Evolutionary conservation across 2,797 vertebrate genomes (phyloP).

Genomic region (Spondyliosoma cantharus): DNA sequence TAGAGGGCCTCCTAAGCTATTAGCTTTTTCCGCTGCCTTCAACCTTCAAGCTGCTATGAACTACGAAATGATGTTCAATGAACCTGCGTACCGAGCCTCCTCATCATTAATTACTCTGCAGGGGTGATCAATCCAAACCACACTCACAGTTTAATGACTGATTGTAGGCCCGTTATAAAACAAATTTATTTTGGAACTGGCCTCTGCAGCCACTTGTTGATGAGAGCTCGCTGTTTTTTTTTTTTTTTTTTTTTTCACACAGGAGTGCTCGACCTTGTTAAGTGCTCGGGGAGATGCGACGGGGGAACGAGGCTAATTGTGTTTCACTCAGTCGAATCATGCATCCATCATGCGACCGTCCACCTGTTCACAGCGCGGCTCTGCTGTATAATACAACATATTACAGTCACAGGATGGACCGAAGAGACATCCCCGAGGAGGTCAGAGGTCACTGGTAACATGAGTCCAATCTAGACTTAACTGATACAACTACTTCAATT

Average conservation of each 20-base stretch:
- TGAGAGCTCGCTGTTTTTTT: constrained; percentile 51
- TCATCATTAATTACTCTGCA: constrained; percentile 46
- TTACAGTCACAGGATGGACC: too few species aligned
- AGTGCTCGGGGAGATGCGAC: constrained; percentile 7
- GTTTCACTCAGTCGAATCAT: constrained; percentile 43
- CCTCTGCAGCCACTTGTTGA: constrained; percentile 49
- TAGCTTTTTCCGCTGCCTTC: constrained; percentile 13
- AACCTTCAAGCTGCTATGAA: constrained; percentile 44
- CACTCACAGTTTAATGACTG: constrained; percentile 53
- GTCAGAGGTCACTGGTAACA: neutral
- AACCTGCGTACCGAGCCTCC: constrained; percentile 45
- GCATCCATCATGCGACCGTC: constrained; percentile 30
- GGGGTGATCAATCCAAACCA: constrained; percentile 38
- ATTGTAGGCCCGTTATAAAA: constrained; percentile 50
- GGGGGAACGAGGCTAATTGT: constrained; percentile 10
- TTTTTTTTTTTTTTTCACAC: constrained; percentile 46
- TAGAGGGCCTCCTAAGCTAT: neutral
- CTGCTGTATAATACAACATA: neutral
- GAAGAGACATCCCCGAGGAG: neutral
- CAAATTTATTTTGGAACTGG: constrained; percentile 51
- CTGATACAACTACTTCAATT: constrained; percentile 4
- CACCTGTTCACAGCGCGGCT: constrained; percentile 22
- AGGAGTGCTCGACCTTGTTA: constrained; percentile 45
- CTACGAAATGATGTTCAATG: constrained; percentile 42
- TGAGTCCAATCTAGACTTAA: neutral